Conservation (phyloP, 2,113 vertebrate species). For the Pungitius pungitius region DNA sequence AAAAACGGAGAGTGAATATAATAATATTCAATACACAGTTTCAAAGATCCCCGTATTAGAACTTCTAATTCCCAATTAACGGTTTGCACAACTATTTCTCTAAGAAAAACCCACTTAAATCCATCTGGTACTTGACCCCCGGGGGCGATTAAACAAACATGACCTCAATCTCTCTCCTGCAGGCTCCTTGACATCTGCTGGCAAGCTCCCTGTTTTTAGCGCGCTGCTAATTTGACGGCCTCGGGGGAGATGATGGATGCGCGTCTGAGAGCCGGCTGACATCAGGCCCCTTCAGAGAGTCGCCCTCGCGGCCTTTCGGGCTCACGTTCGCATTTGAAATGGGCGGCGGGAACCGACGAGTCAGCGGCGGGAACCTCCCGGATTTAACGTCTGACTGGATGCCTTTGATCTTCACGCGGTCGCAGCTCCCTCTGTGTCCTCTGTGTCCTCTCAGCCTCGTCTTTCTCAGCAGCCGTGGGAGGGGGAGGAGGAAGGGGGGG, state of each 20-base stretch:
- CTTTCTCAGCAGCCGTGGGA: constrained; percentile 16
- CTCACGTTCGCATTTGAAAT: no score
- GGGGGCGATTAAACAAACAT: constrained; percentile 69
- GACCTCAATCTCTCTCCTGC: constrained; percentile 70
- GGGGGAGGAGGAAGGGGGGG: no score
- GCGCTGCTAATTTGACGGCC: constrained; percentile 70
- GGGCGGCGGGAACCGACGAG: not conserved
- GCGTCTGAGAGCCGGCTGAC: constrained; percentile 55
- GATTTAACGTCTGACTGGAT: not conserved
- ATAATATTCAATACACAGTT: no score
- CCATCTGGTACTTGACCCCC: constrained; percentile 63
- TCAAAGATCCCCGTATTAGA: no score
- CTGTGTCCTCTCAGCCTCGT: constrained; percentile 13
- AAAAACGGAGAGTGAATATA: no score
- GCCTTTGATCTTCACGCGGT: constrained; percentile 31
- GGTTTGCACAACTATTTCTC: constrained; percentile 19
- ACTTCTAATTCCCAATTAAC: constrained; percentile 50
- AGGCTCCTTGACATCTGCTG: constrained; percentile 61
- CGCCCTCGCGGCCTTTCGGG: no score
- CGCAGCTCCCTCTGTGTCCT: not conserved
- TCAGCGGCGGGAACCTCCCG: constrained; percentile 27
- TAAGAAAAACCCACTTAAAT: constrained; percentile 42
- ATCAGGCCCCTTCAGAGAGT: constrained; percentile 32
- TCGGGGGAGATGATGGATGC: constrained; percentile 71
- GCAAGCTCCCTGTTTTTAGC: constrained; percentile 68